Base-by-base conservation (phyloP, 2,113 vertebrate species). In the Triplophysa tibetana region DNA sequence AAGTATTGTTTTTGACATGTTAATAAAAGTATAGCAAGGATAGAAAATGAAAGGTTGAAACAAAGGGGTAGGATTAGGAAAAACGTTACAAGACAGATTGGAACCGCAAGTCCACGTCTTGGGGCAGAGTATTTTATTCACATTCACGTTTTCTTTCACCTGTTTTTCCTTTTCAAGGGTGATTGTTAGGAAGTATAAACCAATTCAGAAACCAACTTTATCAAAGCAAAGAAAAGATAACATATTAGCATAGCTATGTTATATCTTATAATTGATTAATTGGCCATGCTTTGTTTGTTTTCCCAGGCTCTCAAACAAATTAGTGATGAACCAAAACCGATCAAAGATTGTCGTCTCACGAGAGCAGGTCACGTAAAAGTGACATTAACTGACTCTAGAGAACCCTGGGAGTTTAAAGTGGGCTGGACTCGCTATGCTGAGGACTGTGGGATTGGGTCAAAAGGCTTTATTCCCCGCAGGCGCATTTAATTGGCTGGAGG, bases 231-330 rank as follows among this genome's bases (percentile, higher is more conserved):
- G 70, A 14, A n/a, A 11, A 33, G 61, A 24, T 73, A 60, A 43
- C 54, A 43, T 73, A 23, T 73, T 73, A 73, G 54, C 41, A 60
- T 24, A 43, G 33, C 70, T 43, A 21, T 65, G 19, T 54, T 14
- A 64, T 33, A n/a, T 52, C 43, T 65, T 54, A 65, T 76, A 76
- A 64, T 76, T 54, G 52, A 75, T 16, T 24, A 73, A 72, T 75
- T 38, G 63, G 58, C 70, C 62, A 61, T 74, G 52, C 21, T 63
- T 75, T 75, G 60, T 65, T 76, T 75, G 24, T 54, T 77, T 77
- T 23, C 62, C 74, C 61, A 21, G 58, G n/a, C 24, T 21, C 24
- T 66, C 45, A 65, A 43, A 38, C 24, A 65, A 77, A 77, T 77
- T 52, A 54, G 61, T 38, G 75, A 52, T 63, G 16, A 77, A 38